Evolutionary conservation across 2,797 vertebrate species (phyloP).

Genomic region (Onychomys arenicola): DNA sequence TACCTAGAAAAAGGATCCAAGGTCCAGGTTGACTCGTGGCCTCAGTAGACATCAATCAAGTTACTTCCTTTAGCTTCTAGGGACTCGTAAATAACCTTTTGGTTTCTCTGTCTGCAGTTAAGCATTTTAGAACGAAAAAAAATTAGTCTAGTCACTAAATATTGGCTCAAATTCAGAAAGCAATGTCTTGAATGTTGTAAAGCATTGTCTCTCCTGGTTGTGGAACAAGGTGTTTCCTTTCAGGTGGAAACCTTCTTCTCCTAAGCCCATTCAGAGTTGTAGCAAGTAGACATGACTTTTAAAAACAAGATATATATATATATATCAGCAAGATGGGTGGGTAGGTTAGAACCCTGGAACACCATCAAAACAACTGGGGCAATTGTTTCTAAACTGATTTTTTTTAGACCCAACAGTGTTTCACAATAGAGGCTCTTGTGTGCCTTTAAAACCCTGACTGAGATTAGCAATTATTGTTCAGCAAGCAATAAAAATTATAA

Average conservation of each 20-base stretch:
- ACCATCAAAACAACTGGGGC: conserved; percentile 40
- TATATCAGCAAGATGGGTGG: not conserved
- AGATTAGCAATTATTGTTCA: conserved; percentile 55
- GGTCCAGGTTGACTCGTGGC: not conserved
- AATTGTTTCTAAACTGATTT: conserved; percentile 54
- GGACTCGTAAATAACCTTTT: not conserved
- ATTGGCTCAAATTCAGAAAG: conserved; percentile 21
- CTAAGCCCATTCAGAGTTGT: not conserved
- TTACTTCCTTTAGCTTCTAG: not conserved
- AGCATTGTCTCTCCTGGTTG: not conserved
- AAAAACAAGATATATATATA: not conserved
- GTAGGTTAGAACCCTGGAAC: not conserved
- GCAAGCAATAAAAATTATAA: conserved; percentile 27
- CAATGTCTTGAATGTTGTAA: not conserved
- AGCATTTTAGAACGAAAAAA: conserved; percentile 12
- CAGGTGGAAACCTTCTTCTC: not conserved
- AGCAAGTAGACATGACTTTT: not conserved
- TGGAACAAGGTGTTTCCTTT: not conserved
- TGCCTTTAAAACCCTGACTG: conserved; percentile 45
- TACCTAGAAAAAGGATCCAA: not conserved
- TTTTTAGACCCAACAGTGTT: conserved; percentile 39
- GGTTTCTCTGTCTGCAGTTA: not conserved
- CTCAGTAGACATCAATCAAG: not conserved
- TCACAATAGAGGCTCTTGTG: not conserved
- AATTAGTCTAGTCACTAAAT: not conserved